These are phyloP conservation scores for Aleiodes leptofemur DNA, from an alignment of 2,888 invertebrate genomes.

Conservation along the genomic window DNA sequence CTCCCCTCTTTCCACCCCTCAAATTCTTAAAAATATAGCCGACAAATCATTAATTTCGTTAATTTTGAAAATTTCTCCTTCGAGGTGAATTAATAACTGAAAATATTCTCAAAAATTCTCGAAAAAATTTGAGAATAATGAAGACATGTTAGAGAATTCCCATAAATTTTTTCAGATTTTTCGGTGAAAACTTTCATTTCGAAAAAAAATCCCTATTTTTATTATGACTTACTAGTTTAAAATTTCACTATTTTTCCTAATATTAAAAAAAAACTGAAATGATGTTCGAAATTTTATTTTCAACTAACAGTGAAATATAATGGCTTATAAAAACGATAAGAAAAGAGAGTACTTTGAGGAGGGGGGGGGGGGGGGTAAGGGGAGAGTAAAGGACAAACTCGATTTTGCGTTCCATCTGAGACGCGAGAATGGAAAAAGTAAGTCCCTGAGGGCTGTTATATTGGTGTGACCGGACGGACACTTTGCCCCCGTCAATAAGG, in stretches of 20 bases:
- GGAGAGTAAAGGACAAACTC: slow-evolving; percentile 62
- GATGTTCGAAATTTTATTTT: background rate
- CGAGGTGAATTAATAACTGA: too few species aligned
- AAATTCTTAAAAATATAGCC: too few species aligned
- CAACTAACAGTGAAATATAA: slow-evolving; percentile 15
- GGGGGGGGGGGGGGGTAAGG: slow-evolving; percentile 8
- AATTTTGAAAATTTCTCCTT: too few species aligned
- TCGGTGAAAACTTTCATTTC: background rate
- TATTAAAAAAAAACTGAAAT: too few species aligned
- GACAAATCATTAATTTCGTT: too few species aligned
- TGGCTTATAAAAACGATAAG: slow-evolving; percentile 45
- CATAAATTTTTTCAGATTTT: too few species aligned
- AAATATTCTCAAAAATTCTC: background rate
- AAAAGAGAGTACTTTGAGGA: slow-evolving; percentile 34
- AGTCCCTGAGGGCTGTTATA: slow-evolving; percentile 60
- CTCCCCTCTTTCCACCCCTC: too few species aligned
- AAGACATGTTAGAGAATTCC: too few species aligned
- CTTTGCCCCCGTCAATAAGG: slow-evolving; percentile 72
- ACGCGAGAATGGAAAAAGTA: slow-evolving; percentile 62
- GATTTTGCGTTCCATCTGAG: slow-evolving; percentile 74
- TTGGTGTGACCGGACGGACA: slow-evolving; percentile 58
- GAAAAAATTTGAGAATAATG: too few species aligned
- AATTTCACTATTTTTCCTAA: too few species aligned
- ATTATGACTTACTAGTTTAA: too few species aligned
- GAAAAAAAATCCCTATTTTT: background rate